Conservation (phyloP, 1,140 invertebrate genomes). For the Drosophila parabipectinata region DNA sequence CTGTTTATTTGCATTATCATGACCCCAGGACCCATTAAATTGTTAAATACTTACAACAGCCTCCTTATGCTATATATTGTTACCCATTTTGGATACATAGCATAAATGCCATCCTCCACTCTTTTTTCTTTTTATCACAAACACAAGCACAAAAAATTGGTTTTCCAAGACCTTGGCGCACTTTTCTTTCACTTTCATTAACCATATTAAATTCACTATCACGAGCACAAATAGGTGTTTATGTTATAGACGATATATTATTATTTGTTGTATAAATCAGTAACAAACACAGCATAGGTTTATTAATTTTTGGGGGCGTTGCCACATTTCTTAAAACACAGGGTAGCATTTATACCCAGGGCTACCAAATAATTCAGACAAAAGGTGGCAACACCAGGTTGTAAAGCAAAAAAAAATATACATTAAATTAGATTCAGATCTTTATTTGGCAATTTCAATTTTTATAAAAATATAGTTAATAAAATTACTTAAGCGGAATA, state of each 20-base stretch:
- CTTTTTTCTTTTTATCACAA: neutral
- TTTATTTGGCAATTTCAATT: too few species aligned
- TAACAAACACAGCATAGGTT: constrained; percentile 33
- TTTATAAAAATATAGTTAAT: too few species aligned
- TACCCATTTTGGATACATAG: constrained; percentile 8
- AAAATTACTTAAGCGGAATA: too few species aligned
- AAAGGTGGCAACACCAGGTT: constrained; percentile 30
- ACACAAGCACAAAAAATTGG: constrained; percentile 9
- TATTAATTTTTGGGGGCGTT: constrained; percentile 11
- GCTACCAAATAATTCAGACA: neutral
- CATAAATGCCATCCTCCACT: neutral
- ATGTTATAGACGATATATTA: neutral
- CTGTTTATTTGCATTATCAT: constrained; percentile 55
- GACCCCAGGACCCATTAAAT: constrained; percentile 13
- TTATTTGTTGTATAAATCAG: constrained; percentile 1
- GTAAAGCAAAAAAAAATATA: neutral
- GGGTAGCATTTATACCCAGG: constrained; percentile 4
- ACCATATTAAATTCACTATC: neutral
- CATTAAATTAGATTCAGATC: too few species aligned
- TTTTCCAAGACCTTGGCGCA: neutral
- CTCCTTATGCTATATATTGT: neutral
- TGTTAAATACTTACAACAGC: constrained; percentile 20
- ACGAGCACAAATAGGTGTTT: neutral
- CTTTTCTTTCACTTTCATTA: neutral
- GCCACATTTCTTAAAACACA: constrained; percentile 25